Percentiles rank a stretch among this genome's conserved stretches.
Evolutionary conservation across 2,797 vertebrate species (phyloP).

Genomic region (Platalea minor): DNA sequence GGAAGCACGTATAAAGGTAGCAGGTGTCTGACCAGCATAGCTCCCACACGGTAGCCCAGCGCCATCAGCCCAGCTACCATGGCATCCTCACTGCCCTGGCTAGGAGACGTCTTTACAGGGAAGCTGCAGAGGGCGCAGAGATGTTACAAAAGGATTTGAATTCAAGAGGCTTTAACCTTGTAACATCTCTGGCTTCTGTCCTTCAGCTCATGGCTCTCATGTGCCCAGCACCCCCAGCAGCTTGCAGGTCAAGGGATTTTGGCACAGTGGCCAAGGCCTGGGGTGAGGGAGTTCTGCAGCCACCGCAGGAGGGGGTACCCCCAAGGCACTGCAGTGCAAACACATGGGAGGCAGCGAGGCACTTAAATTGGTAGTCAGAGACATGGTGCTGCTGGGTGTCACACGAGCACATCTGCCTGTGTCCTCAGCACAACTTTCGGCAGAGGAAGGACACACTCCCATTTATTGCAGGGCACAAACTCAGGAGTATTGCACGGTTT

Average conservation of each 20-base stretch:
- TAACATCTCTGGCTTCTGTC: neutral
- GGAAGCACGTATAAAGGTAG: neutral
- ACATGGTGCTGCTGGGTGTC: neutral
- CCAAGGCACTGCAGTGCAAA: too few species aligned
- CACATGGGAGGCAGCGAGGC: fast-evolving
- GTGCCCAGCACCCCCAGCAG: neutral
- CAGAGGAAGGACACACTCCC: neutral
- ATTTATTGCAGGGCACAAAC: neutral
- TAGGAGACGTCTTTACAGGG: neutral
- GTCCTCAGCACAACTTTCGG: neutral
- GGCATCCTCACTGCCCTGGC: fast-evolving
- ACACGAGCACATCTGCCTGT: fast-evolving
- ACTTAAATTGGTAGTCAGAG: neutral
- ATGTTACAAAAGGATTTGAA: fast-evolving
- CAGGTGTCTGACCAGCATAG: neutral
- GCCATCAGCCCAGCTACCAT: fast-evolving
- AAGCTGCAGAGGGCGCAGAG: neutral
- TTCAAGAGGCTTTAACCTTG: neutral
- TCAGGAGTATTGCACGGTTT: fast-evolving
- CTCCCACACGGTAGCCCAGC: neutral
- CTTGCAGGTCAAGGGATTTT: neutral
- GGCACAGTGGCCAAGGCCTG: fast-evolving
- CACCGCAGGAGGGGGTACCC: neutral
- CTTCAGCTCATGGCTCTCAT: neutral
- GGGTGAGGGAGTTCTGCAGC: neutral